A percentile compares a stretch with the other conserved stretches of the same genome.
phyloP scores from a whole-genome alignment of 2,888 invertebrate species.

The Pristionchus entomophagus region DNA sequence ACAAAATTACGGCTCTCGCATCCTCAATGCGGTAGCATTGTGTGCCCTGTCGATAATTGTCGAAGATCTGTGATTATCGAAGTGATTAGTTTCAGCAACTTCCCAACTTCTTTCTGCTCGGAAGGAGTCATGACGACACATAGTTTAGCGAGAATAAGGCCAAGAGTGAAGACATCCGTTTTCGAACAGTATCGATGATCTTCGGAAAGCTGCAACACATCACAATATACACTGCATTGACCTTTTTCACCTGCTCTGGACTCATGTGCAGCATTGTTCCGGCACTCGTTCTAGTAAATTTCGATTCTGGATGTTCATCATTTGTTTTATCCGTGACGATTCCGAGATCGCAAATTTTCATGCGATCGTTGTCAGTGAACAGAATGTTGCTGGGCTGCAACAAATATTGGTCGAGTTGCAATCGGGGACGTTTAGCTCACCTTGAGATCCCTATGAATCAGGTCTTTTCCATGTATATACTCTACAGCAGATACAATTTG shows the following conservation, averaged over 20 bases:
- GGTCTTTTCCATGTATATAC: conserved; percentile 91
- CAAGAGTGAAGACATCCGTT: neutral
- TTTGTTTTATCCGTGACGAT: neutral
- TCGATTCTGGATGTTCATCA: no score
- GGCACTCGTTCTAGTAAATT: no score
- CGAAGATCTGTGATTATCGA: no score
- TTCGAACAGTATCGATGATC: neutral
- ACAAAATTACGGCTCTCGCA: no score
- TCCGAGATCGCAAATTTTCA: neutral
- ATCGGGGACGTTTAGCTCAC: neutral
- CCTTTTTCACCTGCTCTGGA: neutral
- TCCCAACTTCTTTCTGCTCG: no score
- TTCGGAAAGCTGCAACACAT: no score
- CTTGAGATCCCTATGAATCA: conserved; percentile 87
- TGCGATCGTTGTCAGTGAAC: neutral
- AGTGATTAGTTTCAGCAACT: no score
- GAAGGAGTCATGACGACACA: no score
- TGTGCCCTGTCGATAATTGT: no score
- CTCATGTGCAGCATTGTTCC: no score
- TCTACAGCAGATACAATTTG: conserved; percentile 95
- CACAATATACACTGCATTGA: no score
- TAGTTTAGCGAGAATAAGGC: neutral
- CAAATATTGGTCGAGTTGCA: neutral
- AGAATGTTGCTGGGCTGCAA: neutral
- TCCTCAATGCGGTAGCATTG: no score